Conservation (phyloP, 2,113 vertebrate genomes). For the western clawed frog (Xenopus tropicalis) region DNA sequence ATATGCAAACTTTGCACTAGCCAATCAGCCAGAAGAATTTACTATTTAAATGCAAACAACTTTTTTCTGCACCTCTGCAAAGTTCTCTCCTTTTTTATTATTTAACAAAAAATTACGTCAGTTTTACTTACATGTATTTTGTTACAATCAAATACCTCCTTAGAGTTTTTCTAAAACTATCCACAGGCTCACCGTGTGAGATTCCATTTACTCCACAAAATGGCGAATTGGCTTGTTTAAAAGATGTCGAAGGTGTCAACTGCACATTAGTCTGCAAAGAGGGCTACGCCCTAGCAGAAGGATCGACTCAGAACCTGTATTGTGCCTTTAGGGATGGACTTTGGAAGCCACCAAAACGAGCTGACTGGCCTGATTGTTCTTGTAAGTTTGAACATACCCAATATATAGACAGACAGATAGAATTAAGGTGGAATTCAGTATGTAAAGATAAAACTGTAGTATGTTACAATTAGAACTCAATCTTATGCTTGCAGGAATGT, state of each 20-base stretch:
- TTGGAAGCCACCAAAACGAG: conserved; percentile 81
- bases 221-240: conserved; percentile 79
- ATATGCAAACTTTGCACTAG: too few species aligned
- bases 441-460: not conserved
- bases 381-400: conserved; percentile 62
- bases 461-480: not conserved
- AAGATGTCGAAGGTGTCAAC: conserved; percentile 77
- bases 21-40: too few species aligned
- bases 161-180: not conserved
- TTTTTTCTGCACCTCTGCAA: too few species aligned
- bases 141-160: too few species aligned
- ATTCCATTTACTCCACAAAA: conserved; percentile 83
- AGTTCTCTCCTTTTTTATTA: too few species aligned
- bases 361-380: conserved; percentile 87
- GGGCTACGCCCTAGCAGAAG: conserved; percentile 86
- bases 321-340: conserved; percentile 83
- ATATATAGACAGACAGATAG: too few species aligned
- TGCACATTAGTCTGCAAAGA: conserved; percentile 83
- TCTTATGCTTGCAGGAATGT: too few species aligned
- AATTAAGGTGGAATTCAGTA: not conserved
- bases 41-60: too few species aligned
- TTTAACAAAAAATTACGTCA: too few species aligned
- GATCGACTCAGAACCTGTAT: conserved; percentile 80
- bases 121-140: too few species aligned
- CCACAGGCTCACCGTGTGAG: conserved; percentile 83